Evolutionary conservation across 1,140 invertebrate genomes (phyloP).

Genomic region (Drosophila varians): DNA sequence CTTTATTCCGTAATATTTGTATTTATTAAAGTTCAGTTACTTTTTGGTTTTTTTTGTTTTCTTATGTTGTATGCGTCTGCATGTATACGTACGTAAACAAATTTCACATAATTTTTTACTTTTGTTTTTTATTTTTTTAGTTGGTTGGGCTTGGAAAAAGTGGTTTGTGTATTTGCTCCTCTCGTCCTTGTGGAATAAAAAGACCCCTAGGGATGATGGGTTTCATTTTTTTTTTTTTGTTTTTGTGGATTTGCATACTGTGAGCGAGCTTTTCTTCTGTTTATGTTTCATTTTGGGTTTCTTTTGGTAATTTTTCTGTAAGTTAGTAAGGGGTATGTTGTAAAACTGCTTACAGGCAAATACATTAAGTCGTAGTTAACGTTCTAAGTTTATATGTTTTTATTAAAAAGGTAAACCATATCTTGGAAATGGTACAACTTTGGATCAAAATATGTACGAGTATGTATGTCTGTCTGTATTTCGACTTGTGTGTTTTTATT

Average conservation of each 20-base stretch:
- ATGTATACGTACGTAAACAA: conserved; percentile 69
- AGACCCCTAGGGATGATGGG: conserved; percentile 31
- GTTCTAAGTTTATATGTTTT: conserved; percentile 47
- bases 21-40: conserved; percentile 73
- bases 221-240: too few relatives aligned
- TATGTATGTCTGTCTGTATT: conserved; percentile 9
- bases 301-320: neutral
- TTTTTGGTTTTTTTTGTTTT: conserved; percentile 33
- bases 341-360: conserved; percentile 54
- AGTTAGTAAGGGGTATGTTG: conserved; percentile 28
- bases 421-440: conserved; percentile 51
- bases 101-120: conserved; percentile 20
- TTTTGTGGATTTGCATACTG: conserved; percentile 16
- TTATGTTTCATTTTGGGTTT: neutral
- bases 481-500: conserved; percentile 23
- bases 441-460: conserved; percentile 38
- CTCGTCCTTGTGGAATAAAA: conserved; percentile 45
- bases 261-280: conserved; percentile 23
- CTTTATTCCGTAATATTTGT: conserved; percentile 70
- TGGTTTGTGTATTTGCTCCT: conserved; percentile 15
- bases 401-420: conserved; percentile 64
- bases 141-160: too few relatives aligned
- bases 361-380: conserved; percentile 58
- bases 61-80: conserved; percentile 62
- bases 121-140: neutral